Base-by-base conservation (phyloP, 2,888 invertebrate species). In the Prosopocoilus inquinatus region DNA sequence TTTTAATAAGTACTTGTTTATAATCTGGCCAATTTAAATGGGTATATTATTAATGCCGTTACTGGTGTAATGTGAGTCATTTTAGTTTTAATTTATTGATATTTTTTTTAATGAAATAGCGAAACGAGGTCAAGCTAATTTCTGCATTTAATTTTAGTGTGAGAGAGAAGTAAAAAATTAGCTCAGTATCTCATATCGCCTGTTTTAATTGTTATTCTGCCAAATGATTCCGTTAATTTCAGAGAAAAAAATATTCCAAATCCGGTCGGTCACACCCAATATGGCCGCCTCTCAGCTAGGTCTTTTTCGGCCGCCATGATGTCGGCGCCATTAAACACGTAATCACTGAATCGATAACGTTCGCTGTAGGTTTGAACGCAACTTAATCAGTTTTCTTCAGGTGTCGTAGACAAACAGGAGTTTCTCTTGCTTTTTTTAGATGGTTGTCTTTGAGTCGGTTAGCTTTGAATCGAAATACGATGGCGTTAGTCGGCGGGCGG, bases 21-120 rank as follows among this genome's bases (percentile, higher is more conserved):
- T 16, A n/a, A 33, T 32, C 53, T 53, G 53, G 53, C 53, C 47
- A 53, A 47, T 36, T 16, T 46, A 32, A 33, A 41, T 46, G 28
- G 48, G 48, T 48, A 44, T 47, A 48, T 39, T 20, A 13, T 43
- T 43, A 16, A 2, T 28, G 11, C 2, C 32, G 39, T 47, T 51
- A 36, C 45, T 36, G 35, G 15, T n/a, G 9, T 13, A 9, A 3
- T 16, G 9, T 12, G 15, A 34, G 5, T 50, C 28, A 44, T 34
- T 35, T 20, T 28, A 28, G n/a, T n/a, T 28, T 28, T 20, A 20
- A 20, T 20, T 20, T 20, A n/a, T n/a, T n/a, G n/a, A n/a, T 20
- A 4, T 52, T 15, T 36, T 45, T 15, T n/a, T 13, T 8, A 35
- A 9, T 20, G 11, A 50, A 32, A 41, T 38, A 43, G 43, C 43